Percentiles rank a stretch among this genome's conserved stretches.
phyloP scores from a whole-genome alignment of 2,113 vertebrate species.

The Hippoglossus stenolepis region DNA sequence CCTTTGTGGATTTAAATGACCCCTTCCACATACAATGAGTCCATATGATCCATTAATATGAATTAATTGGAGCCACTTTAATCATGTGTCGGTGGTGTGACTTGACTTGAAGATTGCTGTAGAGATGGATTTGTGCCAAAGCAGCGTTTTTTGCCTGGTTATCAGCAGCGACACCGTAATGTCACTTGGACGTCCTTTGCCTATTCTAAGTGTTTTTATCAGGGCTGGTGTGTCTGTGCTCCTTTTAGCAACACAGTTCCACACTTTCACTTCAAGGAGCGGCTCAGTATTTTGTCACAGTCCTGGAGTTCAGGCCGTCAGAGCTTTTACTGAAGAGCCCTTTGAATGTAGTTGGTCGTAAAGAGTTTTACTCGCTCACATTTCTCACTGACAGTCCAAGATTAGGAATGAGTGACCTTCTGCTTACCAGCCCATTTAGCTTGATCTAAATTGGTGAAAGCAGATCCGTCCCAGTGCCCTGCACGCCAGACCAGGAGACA shows the following conservation, averaged over 20 bases:
- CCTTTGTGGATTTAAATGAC: no score
- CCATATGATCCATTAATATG: not conserved
- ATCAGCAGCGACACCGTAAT: not conserved
- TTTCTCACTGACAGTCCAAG: conserved; percentile 27
- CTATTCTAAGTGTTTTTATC: conserved; percentile 14
- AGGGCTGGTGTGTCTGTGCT: not conserved
- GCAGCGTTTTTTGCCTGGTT: not conserved
- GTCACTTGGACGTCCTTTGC: conserved; percentile 1
- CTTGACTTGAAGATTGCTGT: not conserved
- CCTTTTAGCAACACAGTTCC: not conserved
- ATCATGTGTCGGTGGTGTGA: not conserved
- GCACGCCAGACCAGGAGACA: conserved; percentile 14
- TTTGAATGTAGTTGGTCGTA: conserved; percentile 12
- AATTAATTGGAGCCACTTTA: not conserved
- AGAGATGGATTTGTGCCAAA: not conserved
- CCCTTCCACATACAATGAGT: not conserved
- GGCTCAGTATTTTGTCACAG: not conserved
- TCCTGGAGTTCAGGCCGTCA: not conserved
- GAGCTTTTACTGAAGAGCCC: not conserved
- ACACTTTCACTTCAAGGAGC: not conserved
- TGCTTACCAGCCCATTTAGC: conserved; percentile 19
- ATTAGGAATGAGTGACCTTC: conserved; percentile 29
- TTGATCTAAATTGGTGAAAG: conserved; percentile 30
- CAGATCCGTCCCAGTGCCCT: conserved; percentile 32
- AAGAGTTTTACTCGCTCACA: conserved; percentile 9